phyloP scores from a whole-genome alignment of 2,113 vertebrate species.

The Eptatretus burgeri region DNA sequence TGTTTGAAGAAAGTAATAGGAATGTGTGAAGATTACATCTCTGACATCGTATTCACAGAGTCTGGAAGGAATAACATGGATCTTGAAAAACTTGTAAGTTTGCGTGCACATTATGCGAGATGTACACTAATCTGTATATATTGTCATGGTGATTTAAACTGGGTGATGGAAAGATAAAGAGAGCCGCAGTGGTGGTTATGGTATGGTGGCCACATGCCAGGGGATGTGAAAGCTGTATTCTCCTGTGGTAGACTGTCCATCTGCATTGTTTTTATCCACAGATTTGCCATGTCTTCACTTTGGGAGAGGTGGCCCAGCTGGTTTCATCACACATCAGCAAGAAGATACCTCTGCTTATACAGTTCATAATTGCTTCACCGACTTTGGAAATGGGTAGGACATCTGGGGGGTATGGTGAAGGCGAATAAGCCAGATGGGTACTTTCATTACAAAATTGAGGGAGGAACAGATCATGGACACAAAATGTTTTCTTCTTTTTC shows the following conservation, averaged over 20 bases:
- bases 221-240: too few relatives aligned
- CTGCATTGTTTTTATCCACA: conserved; percentile 13
- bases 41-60: conserved; percentile 29
- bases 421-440: too few relatives aligned
- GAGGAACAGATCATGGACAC: too few relatives aligned
- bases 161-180: neutral
- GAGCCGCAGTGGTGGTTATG: neutral
- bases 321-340: conserved; percentile 42
- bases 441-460: too few relatives aligned
- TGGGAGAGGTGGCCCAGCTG: conserved; percentile 44
- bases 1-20: conserved; percentile 26
- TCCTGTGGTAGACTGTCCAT: neutral
- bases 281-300: conserved; percentile 53
- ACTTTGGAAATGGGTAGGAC: conserved; percentile 21
- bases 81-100: conserved; percentile 38
- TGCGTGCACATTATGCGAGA: neutral
- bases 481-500: too few relatives aligned
- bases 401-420: neutral
- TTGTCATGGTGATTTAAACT: neutral
- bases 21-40: conserved; percentile 29
- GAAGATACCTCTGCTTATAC: conserved; percentile 37
- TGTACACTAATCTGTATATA: neutral
- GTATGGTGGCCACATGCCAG: too few relatives aligned
- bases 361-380: conserved; percentile 38
- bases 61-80: conserved; percentile 23